phyloP scores from a whole-genome alignment of 2,113 vertebrate genomes.

The Centropristis striata region DNA sequence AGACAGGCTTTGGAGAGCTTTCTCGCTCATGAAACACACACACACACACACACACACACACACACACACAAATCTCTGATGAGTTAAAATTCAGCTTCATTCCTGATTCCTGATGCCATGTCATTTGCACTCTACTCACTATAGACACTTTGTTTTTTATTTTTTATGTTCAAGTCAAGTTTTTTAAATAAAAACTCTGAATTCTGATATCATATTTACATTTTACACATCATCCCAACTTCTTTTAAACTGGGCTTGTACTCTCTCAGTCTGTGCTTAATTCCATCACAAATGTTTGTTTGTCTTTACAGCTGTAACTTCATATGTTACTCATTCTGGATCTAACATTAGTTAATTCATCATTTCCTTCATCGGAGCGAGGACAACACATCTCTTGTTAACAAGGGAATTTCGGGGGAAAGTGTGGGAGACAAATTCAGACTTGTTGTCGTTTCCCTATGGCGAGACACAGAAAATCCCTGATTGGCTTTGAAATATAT shows the following conservation, averaged over 20 bases:
- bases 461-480: constrained; percentile 29
- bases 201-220: too few species aligned
- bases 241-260: too few species aligned
- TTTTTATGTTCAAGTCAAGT: too few species aligned
- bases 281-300: neutral
- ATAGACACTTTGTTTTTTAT: too few species aligned
- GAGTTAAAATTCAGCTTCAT: neutral
- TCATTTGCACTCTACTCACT: too few species aligned
- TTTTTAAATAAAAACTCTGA: too few species aligned
- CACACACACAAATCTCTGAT: constrained; percentile 3
- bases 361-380: neutral
- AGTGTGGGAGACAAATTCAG: constrained; percentile 41
- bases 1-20: constrained; percentile 36
- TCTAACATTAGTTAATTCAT: neutral
- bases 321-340: neutral
- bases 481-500: constrained; percentile 56
- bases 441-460: constrained; percentile 33
- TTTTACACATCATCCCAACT: too few species aligned
- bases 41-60: constrained; percentile 32
- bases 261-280: constrained; percentile 11
- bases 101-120: too few species aligned
- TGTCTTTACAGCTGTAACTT: neutral
- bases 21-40: constrained; percentile 27
- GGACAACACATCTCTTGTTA: constrained; percentile 25
- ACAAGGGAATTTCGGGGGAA: constrained; percentile 40